phyloP scores from a whole-genome alignment of 2,888 invertebrate genomes.

The Congeria kusceri region DNA sequence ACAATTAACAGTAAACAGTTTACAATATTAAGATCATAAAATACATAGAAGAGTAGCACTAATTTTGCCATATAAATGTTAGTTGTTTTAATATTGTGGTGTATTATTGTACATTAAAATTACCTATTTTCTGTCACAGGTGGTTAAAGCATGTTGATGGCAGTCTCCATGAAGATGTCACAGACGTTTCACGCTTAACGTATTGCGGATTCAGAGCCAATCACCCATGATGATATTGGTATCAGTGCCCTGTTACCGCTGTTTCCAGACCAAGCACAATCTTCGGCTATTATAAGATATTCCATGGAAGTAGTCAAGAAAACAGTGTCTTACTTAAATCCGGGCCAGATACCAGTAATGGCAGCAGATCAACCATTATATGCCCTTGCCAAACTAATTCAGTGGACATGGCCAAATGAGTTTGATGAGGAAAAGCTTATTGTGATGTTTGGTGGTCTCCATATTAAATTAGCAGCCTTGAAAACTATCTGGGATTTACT shows the following conservation, averaged over 20 bases:
- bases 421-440: constrained; percentile 72
- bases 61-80: background rate
- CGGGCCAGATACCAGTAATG: constrained; percentile 65
- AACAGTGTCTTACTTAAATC: constrained; percentile 45
- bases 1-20: background rate
- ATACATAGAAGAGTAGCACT: background rate
- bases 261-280: constrained; percentile 17
- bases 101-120: background rate
- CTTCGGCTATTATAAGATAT: constrained; percentile 24
- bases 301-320: constrained; percentile 16
- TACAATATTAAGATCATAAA: background rate
- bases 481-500: constrained; percentile 67
- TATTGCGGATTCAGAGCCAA: too few relatives aligned
- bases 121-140: background rate
- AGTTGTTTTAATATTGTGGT: background rate
- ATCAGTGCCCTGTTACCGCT: constrained; percentile 42
- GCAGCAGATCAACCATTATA: constrained; percentile 68
- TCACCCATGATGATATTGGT: too few relatives aligned
- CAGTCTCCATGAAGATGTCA: background rate
- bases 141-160: constrained; percentile 9
- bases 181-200: too few relatives aligned
- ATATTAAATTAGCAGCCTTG: constrained; percentile 75
- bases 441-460: constrained; percentile 77
- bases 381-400: constrained; percentile 71
- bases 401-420: constrained; percentile 53